Conservation (phyloP, 2,888 invertebrate species). For the Drosophila cognata region DNA sequence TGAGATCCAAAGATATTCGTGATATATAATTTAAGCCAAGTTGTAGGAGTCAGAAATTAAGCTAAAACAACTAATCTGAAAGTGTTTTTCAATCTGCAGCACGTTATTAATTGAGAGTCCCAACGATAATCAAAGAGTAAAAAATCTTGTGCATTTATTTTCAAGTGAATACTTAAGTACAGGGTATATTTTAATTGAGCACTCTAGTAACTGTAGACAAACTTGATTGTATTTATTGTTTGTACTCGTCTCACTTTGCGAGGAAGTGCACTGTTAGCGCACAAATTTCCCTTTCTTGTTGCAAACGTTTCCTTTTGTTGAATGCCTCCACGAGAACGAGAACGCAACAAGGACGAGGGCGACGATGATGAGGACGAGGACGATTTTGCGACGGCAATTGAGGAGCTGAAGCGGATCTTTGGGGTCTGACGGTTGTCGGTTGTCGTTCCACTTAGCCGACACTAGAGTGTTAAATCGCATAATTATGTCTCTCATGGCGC, state of each 20-base stretch:
- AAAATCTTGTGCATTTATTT: neutral
- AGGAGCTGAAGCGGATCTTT: neutral
- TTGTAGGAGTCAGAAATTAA: neutral
- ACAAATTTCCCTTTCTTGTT: conserved; percentile 79
- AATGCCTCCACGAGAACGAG: conserved; percentile 34
- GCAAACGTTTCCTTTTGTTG: conserved; percentile 70
- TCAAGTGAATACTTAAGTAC: conserved; percentile 16
- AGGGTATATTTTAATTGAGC: conserved; percentile 34
- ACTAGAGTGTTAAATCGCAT: conserved; percentile 81
- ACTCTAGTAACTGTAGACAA: conserved; percentile 12
- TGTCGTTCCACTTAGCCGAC: conserved; percentile 70
- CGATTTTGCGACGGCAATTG: neutral
- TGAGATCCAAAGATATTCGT: neutral
- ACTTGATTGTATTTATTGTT: conserved; percentile 45
- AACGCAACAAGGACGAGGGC: conserved; percentile 3
- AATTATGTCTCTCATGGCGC: conserved; percentile 80
- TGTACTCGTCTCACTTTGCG: conserved; percentile 68
- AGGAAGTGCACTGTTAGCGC: conserved; percentile 75
- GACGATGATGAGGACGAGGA: neutral
- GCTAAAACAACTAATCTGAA: neutral
- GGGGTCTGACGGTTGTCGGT: conserved; percentile 40
- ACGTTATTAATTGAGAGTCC: neutral
- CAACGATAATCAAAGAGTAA: fast-evolving
- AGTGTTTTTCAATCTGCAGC: fast-evolving
- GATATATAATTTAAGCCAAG: neutral